Conservation (phyloP, 2,888 invertebrate species). For the Biston betularia region DNA sequence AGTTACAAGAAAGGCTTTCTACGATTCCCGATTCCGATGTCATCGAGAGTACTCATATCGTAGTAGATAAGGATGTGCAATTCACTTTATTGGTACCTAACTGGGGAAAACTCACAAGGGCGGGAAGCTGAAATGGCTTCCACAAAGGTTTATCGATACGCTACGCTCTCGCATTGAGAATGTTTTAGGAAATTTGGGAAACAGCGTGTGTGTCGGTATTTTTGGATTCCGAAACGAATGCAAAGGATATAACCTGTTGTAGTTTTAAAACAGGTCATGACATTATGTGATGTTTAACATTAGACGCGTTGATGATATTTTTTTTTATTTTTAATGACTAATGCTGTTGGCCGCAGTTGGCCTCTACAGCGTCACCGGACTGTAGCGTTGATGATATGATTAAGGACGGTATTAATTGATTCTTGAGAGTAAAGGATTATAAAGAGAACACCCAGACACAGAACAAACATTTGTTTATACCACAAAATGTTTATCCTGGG, state of each 20-base stretch:
- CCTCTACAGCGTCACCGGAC: too few relatives aligned
- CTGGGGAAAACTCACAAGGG: slow-evolving; percentile 20
- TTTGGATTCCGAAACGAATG: slow-evolving; percentile 11
- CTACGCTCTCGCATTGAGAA: slow-evolving; percentile 24
- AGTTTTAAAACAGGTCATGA: not conserved
- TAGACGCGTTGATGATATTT: too few relatives aligned
- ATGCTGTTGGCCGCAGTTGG: too few relatives aligned
- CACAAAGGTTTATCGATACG: slow-evolving; percentile 37
- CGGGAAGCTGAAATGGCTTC: slow-evolving; percentile 31
- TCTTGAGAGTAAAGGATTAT: too few relatives aligned
- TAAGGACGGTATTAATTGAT: too few relatives aligned
- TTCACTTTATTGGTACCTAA: slow-evolving; percentile 42
- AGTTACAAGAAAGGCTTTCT: not conserved
- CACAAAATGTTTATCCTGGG: too few relatives aligned
- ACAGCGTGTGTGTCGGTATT: slow-evolving; percentile 18
- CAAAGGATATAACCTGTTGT: not conserved
- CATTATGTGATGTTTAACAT: not conserved
- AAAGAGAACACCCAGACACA: too few relatives aligned
- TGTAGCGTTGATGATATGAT: too few relatives aligned
- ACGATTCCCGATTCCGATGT: slow-evolving; percentile 18
- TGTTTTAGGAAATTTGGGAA: slow-evolving; percentile 22
- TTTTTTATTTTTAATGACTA: too few relatives aligned
- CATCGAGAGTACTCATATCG: slow-evolving; percentile 32
- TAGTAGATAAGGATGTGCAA: slow-evolving; percentile 44
- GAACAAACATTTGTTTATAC: too few relatives aligned